These are phyloP conservation scores for Bedellia somnulentella DNA, from an alignment of 2,888 invertebrate genomes.

Conservation along the genomic window DNA sequence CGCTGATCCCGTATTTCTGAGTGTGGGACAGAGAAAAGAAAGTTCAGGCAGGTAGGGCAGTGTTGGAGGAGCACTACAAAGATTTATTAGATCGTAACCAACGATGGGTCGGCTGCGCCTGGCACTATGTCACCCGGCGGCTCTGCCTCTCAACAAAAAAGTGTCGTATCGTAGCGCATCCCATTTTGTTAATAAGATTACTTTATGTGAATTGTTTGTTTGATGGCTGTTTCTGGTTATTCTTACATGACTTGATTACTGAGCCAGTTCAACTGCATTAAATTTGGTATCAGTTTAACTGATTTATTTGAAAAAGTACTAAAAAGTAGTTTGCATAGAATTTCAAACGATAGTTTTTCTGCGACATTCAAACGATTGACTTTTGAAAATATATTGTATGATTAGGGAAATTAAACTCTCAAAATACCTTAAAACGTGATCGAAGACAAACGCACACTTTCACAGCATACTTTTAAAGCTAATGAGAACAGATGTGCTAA, in stretches of 20 bases:
- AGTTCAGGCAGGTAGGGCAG: conserved; percentile 39
- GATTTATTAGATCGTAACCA: conserved; percentile 58
- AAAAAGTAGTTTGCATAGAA: no score
- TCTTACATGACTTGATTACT: neutral
- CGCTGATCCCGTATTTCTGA: conserved; percentile 14
- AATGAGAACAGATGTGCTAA: no score
- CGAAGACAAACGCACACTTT: no score
- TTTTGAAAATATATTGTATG: no score
- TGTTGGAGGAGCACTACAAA: conserved; percentile 24
- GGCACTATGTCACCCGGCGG: conserved; percentile 10
- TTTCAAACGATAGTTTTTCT: no score
- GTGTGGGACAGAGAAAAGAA: conserved; percentile 53
- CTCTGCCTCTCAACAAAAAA: conserved; percentile 1
- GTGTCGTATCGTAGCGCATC: neutral
- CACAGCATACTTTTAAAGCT: no score
- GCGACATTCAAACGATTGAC: no score
- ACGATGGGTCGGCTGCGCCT: conserved; percentile 36
- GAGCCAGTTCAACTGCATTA: no score
- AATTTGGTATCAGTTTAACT: no score
- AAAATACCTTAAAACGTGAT: no score
- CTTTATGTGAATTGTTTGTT: neutral
- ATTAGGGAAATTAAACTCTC: no score
- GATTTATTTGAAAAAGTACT: no score
- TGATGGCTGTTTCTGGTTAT: neutral
- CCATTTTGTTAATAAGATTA: neutral